Percentiles rank a stretch among this genome's conserved stretches.
Evolutionary conservation across 1,140 invertebrate genomes (phyloP).

Genomic region (Bombus turneri): DNA sequence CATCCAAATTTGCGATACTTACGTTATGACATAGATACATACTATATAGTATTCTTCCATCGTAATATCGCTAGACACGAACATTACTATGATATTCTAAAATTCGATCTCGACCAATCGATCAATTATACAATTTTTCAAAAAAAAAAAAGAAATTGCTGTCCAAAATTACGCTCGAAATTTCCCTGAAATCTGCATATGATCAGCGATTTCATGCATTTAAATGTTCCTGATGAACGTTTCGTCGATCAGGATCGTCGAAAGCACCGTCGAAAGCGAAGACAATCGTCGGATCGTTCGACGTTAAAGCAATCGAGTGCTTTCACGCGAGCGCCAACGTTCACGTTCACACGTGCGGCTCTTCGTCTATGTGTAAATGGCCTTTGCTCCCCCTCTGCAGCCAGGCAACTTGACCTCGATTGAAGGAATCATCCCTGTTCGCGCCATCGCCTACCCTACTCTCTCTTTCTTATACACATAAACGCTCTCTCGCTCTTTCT

Average conservation of each 20-base stretch:
- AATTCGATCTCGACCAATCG: no score
- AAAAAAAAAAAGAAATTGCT: no score
- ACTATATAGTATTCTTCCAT: no score
- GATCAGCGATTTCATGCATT: background rate
- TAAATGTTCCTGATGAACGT: background rate
- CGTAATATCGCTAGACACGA: no score
- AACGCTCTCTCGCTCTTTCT: background rate
- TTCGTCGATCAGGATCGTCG: background rate
- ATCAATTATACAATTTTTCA: no score
- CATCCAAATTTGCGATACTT: no score
- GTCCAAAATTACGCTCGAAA: no score
- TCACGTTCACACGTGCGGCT: background rate
- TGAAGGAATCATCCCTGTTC: slow-evolving; percentile 7
- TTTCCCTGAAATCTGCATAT: background rate
- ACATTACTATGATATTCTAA: no score
- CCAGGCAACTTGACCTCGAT: slow-evolving; percentile 11
- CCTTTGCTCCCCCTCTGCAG: background rate
- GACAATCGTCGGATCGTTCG: background rate
- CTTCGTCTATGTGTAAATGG: slow-evolving; percentile 1
- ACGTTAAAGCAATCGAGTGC: slow-evolving; percentile 6
- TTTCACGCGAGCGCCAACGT: background rate
- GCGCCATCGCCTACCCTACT: background rate
- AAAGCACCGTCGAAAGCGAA: background rate
- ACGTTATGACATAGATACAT: no score
- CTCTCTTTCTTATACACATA: background rate